These are phyloP conservation scores for Sceloporus tristichus DNA, from an alignment of 2,113 vertebrate genomes.

Conservation along the genomic window DNA sequence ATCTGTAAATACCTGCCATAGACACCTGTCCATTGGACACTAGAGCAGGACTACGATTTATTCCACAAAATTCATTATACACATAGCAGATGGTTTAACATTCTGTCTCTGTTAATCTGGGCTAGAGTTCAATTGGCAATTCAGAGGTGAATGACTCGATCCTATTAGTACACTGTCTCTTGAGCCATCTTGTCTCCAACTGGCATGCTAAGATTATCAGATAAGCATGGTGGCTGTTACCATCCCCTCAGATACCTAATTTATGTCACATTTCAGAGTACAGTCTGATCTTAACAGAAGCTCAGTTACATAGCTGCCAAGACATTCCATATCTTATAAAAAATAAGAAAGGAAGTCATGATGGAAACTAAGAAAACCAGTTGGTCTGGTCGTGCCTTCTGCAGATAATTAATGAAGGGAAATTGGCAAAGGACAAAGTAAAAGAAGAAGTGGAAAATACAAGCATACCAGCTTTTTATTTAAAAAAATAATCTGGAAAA, in stretches of 20 bases:
- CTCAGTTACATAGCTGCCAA: conserved; percentile 15
- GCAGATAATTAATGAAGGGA: neutral
- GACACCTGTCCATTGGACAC: conserved; percentile 25
- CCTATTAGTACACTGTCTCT: conserved; percentile 58
- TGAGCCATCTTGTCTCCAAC: conserved; percentile 59
- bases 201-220: conserved; percentile 50
- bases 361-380: conserved; percentile 24
- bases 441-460: conserved; percentile 35
- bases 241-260: conserved; percentile 30
- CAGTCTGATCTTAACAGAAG: conserved; percentile 22
- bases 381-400: neutral
- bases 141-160: conserved; percentile 65
- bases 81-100: conserved; percentile 70
- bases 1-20: neutral
- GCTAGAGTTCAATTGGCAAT: conserved; percentile 49
- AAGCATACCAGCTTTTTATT: neutral
- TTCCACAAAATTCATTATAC: conserved; percentile 59
- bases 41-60: conserved; percentile 25
- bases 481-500: conserved; percentile 10
- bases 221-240: conserved; percentile 51
- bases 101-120: conserved; percentile 64
- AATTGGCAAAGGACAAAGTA: conserved; percentile 28
- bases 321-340: conserved; percentile 15
- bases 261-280: conserved; percentile 40
- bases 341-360: conserved; percentile 17